phyloP scores from a whole-genome alignment of 2,797 vertebrate species.

The Momotus momota region DNA sequence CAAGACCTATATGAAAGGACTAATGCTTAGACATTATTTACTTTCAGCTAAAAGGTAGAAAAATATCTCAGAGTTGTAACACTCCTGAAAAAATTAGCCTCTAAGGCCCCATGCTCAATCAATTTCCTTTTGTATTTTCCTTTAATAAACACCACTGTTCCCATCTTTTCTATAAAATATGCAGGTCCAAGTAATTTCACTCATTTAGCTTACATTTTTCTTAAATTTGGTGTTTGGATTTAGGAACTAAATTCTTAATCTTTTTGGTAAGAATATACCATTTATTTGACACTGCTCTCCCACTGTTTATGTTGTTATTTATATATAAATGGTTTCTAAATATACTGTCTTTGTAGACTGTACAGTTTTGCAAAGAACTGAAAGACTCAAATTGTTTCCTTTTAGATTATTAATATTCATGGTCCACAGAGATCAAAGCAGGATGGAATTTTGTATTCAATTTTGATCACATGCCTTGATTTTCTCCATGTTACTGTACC shows the following conservation, averaged over 20 bases:
- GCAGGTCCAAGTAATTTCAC: not conserved
- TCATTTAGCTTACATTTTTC: not conserved
- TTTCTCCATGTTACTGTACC: conserved; percentile 78
- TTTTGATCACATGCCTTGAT: not conserved
- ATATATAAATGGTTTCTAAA: not conserved
- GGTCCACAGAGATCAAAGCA: not conserved
- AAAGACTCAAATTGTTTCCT: not conserved
- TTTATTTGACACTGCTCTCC: not conserved
- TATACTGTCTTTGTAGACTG: not conserved
- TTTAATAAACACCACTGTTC: not conserved
- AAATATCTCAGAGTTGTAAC: not conserved
- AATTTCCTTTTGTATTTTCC: not conserved
- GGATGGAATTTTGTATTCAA: not conserved
- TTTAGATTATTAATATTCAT: not conserved
- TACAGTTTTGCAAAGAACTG: not conserved
- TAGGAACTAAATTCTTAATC: not conserved
- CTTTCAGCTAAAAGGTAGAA: not conserved
- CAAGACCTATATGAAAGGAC: not conserved
- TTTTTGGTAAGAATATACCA: not conserved
- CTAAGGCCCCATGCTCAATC: not conserved
- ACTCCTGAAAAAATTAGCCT: not conserved
- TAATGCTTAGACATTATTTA: not conserved
- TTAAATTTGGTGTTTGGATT: not conserved
- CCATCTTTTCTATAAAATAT: not conserved
- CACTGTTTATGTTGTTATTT: not conserved